phyloP scores from a whole-genome alignment of 2,113 vertebrate genomes.

The Periophthalmodon schlosseri region DNA sequence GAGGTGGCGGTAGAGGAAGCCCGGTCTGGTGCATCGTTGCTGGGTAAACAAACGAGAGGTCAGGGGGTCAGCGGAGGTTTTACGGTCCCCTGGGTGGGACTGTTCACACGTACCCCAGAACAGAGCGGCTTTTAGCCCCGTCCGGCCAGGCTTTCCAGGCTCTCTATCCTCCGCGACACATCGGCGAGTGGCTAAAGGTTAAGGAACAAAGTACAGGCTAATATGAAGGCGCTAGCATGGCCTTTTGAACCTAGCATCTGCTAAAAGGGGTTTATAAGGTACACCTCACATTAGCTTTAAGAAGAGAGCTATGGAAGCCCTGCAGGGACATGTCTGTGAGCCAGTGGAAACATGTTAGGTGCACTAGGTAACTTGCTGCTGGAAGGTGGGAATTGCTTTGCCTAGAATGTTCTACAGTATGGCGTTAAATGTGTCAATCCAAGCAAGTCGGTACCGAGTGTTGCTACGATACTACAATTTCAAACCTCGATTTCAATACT shows the following conservation, averaged over 20 bases:
- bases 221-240: background rate
- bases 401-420: no score
- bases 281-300: background rate
- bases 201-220: conserved; percentile 68
- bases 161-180: conserved; percentile 81
- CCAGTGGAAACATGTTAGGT: background rate
- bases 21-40: conserved; percentile 18
- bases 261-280: background rate
- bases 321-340: background rate
- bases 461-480: no score
- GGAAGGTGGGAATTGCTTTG: no score
- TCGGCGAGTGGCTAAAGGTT: conserved; percentile 83
- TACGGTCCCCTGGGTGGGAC: conserved; percentile 1
- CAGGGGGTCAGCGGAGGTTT: conserved; percentile 7
- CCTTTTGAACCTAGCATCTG: conserved; percentile 4
- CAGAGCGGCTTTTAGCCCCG: conserved; percentile 58
- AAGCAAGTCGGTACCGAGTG: no score
- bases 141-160: conserved; percentile 76
- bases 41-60: conserved; percentile 54
- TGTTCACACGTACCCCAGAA: conserved; percentile 40
- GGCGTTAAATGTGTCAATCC: no score
- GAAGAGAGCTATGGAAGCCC: background rate
- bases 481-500: no score
- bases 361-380: no score
- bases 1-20: conserved; percentile 33